These are phyloP conservation scores for Cephus cinctus DNA, from an alignment of 1,140 invertebrate species.

Conservation along the genomic window DNA sequence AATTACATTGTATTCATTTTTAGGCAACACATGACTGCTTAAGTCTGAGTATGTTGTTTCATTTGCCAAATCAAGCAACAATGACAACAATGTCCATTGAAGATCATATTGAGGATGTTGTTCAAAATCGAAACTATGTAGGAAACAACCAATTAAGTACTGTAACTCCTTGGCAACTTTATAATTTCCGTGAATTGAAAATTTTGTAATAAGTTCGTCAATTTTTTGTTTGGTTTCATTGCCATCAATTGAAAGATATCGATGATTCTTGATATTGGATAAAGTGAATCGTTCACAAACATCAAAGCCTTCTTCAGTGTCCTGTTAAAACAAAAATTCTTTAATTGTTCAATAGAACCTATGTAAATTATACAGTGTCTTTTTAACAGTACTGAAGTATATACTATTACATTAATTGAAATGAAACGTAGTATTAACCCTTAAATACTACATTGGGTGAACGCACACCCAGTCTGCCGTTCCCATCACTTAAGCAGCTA, in stretches of 20 bases:
- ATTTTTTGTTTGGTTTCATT: slow-evolving; percentile 45
- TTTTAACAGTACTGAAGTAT: background rate
- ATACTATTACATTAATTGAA: background rate
- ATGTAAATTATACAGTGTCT: background rate
- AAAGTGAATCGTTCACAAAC: slow-evolving; percentile 50
- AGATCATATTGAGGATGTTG: slow-evolving; percentile 52
- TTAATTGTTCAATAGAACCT: background rate
- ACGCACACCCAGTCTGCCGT: too few relatives aligned
- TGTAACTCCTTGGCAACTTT: slow-evolving; percentile 46
- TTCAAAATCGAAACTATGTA: slow-evolving; percentile 49
- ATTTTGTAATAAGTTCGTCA: slow-evolving; percentile 45
- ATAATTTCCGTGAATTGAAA: slow-evolving; percentile 52
- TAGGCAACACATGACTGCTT: slow-evolving; percentile 19
- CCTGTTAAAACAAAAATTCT: slow-evolving; percentile 22
- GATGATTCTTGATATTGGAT: slow-evolving; percentile 52
- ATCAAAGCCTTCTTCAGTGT: slow-evolving; percentile 48
- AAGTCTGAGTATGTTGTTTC: slow-evolving; percentile 43
- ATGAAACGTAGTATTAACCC: background rate
- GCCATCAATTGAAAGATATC: slow-evolving; percentile 47
- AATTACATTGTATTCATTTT: slow-evolving; percentile 22
- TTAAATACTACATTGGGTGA: too few relatives aligned
- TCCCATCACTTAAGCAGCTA: too few relatives aligned
- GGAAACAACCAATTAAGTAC: slow-evolving; percentile 41
- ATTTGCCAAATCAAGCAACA: slow-evolving; percentile 44
- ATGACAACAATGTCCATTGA: slow-evolving; percentile 47